phyloP scores from a whole-genome alignment of 2,113 vertebrate species.

The Sprattus sprattus region DNA sequence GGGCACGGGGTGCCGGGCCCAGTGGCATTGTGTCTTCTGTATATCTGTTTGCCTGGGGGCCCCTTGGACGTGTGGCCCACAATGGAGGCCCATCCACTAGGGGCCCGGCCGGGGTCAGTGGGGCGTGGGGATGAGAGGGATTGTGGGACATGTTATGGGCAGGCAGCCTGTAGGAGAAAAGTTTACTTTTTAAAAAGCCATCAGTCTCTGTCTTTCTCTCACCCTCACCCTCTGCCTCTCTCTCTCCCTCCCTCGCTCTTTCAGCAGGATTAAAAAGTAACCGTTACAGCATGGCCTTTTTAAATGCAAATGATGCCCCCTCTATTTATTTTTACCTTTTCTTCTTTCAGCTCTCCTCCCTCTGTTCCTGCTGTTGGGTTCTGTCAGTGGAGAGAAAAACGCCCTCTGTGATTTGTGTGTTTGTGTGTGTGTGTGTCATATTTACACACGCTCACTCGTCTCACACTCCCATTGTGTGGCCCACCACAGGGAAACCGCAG shows the following conservation, averaged over 20 bases:
- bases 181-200: neutral
- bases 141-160: neutral
- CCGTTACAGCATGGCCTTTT: slow-evolving; percentile 1
- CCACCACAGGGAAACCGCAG: neutral
- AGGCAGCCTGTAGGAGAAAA: neutral
- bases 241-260: neutral
- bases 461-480: neutral
- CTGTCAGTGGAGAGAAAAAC: neutral
- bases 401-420: neutral
- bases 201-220: neutral
- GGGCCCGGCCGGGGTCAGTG: neutral
- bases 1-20: neutral
- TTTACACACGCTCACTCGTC: neutral
- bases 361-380: neutral
- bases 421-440: neutral
- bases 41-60: neutral
- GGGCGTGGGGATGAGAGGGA: neutral
- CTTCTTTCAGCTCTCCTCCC: slow-evolving; percentile 6
- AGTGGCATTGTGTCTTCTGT: slow-evolving; percentile 14
- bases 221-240: neutral
- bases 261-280: slow-evolving; percentile 6
- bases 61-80: slow-evolving; percentile 2
- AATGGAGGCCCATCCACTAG: neutral
- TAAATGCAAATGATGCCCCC: neutral
- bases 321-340: slow-evolving; percentile 11